phyloP scores from a whole-genome alignment of 1,140 invertebrate species.

The Venustaconcha ellipsiformis region DNA sequence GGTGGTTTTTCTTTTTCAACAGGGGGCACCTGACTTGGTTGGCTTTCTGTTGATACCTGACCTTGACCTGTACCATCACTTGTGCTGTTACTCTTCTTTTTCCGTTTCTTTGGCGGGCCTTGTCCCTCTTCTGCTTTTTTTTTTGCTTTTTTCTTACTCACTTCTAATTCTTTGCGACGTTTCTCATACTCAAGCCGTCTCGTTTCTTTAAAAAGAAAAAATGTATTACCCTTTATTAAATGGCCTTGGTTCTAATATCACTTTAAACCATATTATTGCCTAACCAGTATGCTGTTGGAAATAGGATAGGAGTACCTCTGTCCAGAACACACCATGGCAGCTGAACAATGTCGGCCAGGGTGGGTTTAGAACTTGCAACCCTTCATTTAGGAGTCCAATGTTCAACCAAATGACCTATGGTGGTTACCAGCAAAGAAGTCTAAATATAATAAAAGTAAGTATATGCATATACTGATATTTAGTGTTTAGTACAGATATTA shows the following conservation, averaged over 20 bases:
- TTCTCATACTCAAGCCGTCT: conserved; percentile 58
- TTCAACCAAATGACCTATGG: no score
- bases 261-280: no score
- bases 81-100: conserved; percentile 32
- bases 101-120: conserved; percentile 44
- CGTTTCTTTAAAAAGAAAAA: conserved; percentile 41
- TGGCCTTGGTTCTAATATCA: neutral
- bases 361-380: no score
- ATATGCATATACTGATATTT: no score
- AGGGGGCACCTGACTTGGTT: conserved; percentile 4
- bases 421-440: no score
- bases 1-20: conserved; percentile 17
- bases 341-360: no score
- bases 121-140: conserved; percentile 42
- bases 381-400: no score
- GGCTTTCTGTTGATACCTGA: conserved; percentile 1
- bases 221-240: neutral
- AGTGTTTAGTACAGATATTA: no score
- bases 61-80: conserved; percentile 7
- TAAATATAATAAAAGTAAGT: no score
- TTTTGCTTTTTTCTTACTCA: conserved; percentile 32
- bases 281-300: no score
- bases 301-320: no score
- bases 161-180: conserved; percentile 57
- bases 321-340: no score